Evolutionary conservation across 2,888 invertebrate genomes (phyloP), one percentile per base, ranked within the genome.

Genomic region (Heterodera filipjevi): DNA sequence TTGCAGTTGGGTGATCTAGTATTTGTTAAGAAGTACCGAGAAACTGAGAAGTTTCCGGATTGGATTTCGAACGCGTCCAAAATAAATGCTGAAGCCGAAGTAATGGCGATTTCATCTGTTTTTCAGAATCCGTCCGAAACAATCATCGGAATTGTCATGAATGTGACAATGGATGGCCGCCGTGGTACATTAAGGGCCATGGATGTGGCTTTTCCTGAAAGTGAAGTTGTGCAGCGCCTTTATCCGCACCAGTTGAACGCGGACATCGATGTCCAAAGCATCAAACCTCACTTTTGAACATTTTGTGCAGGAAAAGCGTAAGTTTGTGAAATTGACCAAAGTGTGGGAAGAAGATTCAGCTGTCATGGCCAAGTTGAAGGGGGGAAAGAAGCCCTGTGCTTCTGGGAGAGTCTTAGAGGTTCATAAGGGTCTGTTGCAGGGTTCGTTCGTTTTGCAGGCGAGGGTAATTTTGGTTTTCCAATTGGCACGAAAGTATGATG

Each of bases 21-120:
- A n/a, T 27, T 71, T 6, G 32, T 71, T 12, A 33, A 27, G 12
- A 30, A 32, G 30, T 71, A 14, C 0, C 3, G n/a, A n/a, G n/a
- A 22, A 22, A 8, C 10, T 3, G 27, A 59, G 5, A 59, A 59
- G n/a, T 59, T n/a, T 10, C 3, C 3, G 1, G 27, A 59, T 27
- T 59, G 59, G n/a, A 59, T 59, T 59, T 59, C 59, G 22, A 6
- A 59, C 5, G 59, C 59, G 3, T n/a, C n/a, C 8, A 59, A 27
- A n/a, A 71, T 71, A 6, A 71, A 71, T 71, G 33, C 71, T 14
- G 46, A 71, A 27, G 71, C 71, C 27, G 71, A 46, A 30, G 71
- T 35, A 12, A 71, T 16, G 3, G 14, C 27, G 14, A 71, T 33
- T 33, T 1, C 71, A 1, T 6, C 22, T 19, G 3, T 59, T 59